Conservation (phyloP, 2,113 vertebrate species). For the Rallus limicola region DNA sequence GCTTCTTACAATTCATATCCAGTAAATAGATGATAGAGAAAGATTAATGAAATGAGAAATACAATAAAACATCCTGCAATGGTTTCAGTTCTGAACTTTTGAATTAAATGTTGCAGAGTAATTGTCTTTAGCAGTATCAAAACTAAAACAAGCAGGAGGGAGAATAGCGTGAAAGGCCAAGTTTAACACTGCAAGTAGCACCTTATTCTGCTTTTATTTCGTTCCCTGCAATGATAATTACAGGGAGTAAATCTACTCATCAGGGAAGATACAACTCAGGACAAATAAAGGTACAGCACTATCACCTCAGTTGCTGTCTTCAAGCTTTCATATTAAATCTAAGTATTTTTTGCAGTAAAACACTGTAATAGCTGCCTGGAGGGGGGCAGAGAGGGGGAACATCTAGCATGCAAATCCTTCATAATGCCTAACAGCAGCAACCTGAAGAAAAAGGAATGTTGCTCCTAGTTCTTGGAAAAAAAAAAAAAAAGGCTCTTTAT, state of each 20-base stretch:
- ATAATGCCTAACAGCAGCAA: not conserved
- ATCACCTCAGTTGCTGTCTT: not conserved
- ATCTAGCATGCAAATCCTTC: not conserved
- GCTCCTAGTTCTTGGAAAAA: not conserved
- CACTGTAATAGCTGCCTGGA: not conserved
- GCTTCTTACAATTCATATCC: conserved; percentile 29
- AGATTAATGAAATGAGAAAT: conserved; percentile 37
- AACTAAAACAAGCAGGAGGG: conserved; percentile 2
- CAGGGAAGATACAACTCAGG: not conserved
- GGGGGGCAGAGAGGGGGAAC: not conserved
- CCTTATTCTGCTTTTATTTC: not conserved
- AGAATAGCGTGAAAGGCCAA: not conserved
- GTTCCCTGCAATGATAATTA: not conserved
- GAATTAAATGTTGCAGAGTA: conserved; percentile 5
- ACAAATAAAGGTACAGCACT: not conserved
- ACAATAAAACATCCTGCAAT: not conserved
- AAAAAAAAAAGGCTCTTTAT: not conserved
- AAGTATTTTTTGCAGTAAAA: not conserved
- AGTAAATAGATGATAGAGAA: conserved; percentile 23
- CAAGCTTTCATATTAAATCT: not conserved
- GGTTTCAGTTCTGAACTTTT: conserved; percentile 8
- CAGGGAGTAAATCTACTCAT: not conserved
- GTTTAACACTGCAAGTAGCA: not conserved
- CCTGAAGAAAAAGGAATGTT: not conserved
- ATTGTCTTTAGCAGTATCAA: conserved; percentile 4